Evolutionary conservation across 2,797 vertebrate genomes (phyloP), one percentile per base, ranked within the genome.

Genomic region (Coranthus polyacanthus): DNA sequence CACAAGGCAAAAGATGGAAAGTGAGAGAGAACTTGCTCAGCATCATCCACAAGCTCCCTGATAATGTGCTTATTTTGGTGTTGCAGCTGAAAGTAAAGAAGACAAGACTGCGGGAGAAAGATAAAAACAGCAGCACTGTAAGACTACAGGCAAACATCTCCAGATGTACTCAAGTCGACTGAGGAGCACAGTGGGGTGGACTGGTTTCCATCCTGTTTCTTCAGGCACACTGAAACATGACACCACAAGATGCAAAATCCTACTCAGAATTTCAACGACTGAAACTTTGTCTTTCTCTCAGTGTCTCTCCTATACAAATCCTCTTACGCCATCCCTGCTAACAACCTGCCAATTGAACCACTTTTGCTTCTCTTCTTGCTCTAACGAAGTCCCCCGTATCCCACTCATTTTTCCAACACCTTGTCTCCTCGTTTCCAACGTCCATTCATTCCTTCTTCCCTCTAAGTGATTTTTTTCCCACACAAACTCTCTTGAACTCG

Each of bases 261-360:
- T 2, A 50, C 22, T 62, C 47, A 17, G 76, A 78, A 76, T 82
- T 80, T 61, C 66, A 76, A 70, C 57, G 61, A 57, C 62, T 68
- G 45, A 70, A 75, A 75, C 50, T 75, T 81, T 9, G 22, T 5
- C 22, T 50, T 22, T 79, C 54, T 44, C 13, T 24, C 52, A 34
- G 50, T 57, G 47, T 64, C 45, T 79, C 38, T 47, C 29, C 36
- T 20, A 37, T 71, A 45, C 41, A 75, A 75, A 85, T 83, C 81
- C 74, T 61, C 55, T 79, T 43, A 6, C 6, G 38, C 53, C 16
- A 50, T 67, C 67, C 42, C 26, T 17, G 36, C 49, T 59, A 72
- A 55, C 46, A 64, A 74, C 69, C 69, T 46, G 61, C 34, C 52
- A 71, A 62, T 64, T 67, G n/a, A 42, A 63, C 56, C 34, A 13